These are phyloP conservation scores for Drosophila pseudotalamancana DNA, from an alignment of 2,888 invertebrate species.

Conservation along the genomic window DNA sequence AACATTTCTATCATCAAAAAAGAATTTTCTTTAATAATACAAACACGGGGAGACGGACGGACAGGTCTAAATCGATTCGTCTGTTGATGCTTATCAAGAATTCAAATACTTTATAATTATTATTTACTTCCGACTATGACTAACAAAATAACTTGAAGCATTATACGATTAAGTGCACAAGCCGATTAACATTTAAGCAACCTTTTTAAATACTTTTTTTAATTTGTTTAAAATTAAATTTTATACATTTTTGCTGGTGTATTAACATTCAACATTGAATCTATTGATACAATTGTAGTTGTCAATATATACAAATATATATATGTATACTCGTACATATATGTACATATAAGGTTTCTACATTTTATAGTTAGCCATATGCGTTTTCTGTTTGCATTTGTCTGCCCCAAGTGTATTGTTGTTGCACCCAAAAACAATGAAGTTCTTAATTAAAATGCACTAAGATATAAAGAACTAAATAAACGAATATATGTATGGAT, in stretches of 20 bases:
- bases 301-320: neutral
- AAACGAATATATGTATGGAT: slow-evolving; percentile 11
- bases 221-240: slow-evolving; percentile 14
- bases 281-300: neutral
- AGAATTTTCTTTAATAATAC: too few species aligned
- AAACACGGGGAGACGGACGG: too few species aligned
- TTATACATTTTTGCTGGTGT: slow-evolving; percentile 15
- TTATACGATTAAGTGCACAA: slow-evolving; percentile 33
- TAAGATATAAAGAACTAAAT: slow-evolving; percentile 44
- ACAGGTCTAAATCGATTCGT: too few species aligned
- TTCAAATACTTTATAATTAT: too few species aligned
- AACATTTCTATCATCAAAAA: too few species aligned
- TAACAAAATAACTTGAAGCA: slow-evolving; percentile 30
- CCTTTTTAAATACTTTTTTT: slow-evolving; percentile 45
- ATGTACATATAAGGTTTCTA: neutral
- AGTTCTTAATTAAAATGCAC: slow-evolving; percentile 70
- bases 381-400: slow-evolving; percentile 6
- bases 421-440: slow-evolving; percentile 44
- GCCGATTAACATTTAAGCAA: slow-evolving; percentile 56
- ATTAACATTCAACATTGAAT: neutral
- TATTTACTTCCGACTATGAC: slow-evolving; percentile 6
- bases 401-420: slow-evolving; percentile 26
- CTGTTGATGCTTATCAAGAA: too few species aligned
- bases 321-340: neutral
- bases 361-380: neutral